Base-by-base conservation (phyloP, 2,888 invertebrate species). In the Ochlodes sylvanus region DNA sequence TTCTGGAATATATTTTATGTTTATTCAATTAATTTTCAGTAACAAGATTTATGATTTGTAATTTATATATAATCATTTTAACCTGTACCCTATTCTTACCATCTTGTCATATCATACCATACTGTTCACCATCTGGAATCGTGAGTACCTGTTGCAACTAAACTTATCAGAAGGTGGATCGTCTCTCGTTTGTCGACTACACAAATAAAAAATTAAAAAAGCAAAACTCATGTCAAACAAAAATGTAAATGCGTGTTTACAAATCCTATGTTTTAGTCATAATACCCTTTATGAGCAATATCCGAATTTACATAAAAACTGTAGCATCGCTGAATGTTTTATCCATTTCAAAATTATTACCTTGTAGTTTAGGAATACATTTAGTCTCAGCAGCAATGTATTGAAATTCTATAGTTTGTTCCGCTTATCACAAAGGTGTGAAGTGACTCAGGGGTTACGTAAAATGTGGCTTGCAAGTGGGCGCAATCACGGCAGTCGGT, bases 361-460 rank as follows among this genome's bases (percentile, higher is more conserved):
- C 3, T 1, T 19, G 42, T 52, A 52, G 27, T 32, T 10, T n/a
- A 7, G 17, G 14, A n/a, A 4, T n/a, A 17, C 32, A 6, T 6
- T 5, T 12, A 19, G 14, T 15, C 7, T 21, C 15, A 34, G n/a
- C 14, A n/a, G 58, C 32, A 66, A 58, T 66, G 65, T 58, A 66
- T 66, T 50, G 2, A 14, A 34, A 47, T 7, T 15, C 12, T 17
- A 3, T 6, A 14, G 15, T 12, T 41, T 10, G 42, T 52, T 41
- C 15, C 57, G 17, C 15, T 52, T 14, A 21, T 17, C 17, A 41
- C 7, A 21, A 38, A 41, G 32, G 65, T 55, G 63, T 52, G 21
- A 58, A 57, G 70, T 73, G 67, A 70, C 41, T 69, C 68, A 69
- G 65, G 57, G 19, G 66, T 72, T 72, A 72, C 63, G 66, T 69